Evolutionary conservation across 2,113 vertebrate species (phyloP).

Genomic region (Anguilla rostrata): DNA sequence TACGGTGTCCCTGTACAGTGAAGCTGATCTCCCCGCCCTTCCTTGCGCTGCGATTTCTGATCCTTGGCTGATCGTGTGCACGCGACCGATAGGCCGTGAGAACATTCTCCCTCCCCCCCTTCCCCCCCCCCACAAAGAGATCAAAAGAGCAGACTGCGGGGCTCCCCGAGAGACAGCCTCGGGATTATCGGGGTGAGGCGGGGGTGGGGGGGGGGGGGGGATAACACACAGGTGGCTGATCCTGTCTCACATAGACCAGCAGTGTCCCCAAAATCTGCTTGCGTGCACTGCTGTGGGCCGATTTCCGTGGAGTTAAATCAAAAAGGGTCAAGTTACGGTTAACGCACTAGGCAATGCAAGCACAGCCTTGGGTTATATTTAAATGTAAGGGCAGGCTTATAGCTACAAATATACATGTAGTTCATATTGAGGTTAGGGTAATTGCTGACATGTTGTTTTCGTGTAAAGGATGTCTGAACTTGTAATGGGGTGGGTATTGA

Average conservation of each 20-base stretch:
- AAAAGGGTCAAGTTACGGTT: constrained; percentile 49
- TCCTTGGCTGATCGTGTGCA: constrained; percentile 23
- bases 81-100: constrained; percentile 24
- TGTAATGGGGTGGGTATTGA: not conserved
- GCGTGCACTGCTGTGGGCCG: not conserved
- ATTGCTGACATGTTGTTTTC: not conserved
- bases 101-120: constrained; percentile 21
- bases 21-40: not conserved
- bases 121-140: constrained; percentile 25
- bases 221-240: constrained; percentile 67
- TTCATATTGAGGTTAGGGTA: not conserved
- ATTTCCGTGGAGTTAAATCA: constrained; percentile 33
- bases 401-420: not conserved
- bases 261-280: constrained; percentile 44
- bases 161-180: not conserved
- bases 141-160: constrained; percentile 37
- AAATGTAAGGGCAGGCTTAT: not conserved
- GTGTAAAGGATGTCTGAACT: not conserved
- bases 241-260: constrained; percentile 50
- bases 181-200: not conserved
- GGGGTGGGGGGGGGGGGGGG: not conserved
- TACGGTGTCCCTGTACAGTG: not conserved
- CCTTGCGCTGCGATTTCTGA: not conserved
- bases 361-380: constrained; percentile 25
- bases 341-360: constrained; percentile 28